Conservation (phyloP, 2,113 vertebrate genomes). For the Centropus unirufus region DNA sequence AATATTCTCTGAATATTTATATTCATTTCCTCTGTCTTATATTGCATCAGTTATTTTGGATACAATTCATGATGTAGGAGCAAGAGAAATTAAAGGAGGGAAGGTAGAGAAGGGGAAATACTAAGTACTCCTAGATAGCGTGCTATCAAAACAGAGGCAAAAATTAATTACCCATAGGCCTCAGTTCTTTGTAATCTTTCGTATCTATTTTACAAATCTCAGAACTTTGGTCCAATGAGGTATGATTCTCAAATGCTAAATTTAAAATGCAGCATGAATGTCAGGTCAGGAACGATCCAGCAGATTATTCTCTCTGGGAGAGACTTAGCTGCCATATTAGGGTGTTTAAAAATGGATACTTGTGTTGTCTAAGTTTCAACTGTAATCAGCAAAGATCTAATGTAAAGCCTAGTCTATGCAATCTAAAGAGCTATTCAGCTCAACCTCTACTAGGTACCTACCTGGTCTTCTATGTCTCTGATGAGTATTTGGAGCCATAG, state of each 20-base stretch:
- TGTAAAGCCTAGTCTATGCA: not conserved
- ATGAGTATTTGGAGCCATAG: not conserved
- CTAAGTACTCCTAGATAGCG: not conserved
- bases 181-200: not conserved
- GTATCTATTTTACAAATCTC: not conserved
- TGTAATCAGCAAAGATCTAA: not conserved
- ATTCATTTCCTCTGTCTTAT: not conserved
- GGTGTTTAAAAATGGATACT: not conserved
- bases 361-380: not conserved
- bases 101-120: not conserved
- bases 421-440: not conserved
- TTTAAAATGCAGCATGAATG: not conserved
- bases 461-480: not conserved
- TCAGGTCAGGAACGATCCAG: not conserved
- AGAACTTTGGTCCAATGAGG: not conserved
- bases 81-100: not conserved
- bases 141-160: not conserved
- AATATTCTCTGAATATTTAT: not conserved
- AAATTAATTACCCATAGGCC: not conserved
- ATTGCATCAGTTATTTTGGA: not conserved
- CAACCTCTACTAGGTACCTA: not conserved
- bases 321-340: not conserved
- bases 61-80: not conserved
- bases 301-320: not conserved
- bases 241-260: not conserved